A percentile compares a stretch with the other conserved stretches of the same genome.
These are phyloP conservation scores for Rhyacichthys aspro DNA, from an alignment of 2,797 vertebrate genomes.

Conservation along the genomic window DNA sequence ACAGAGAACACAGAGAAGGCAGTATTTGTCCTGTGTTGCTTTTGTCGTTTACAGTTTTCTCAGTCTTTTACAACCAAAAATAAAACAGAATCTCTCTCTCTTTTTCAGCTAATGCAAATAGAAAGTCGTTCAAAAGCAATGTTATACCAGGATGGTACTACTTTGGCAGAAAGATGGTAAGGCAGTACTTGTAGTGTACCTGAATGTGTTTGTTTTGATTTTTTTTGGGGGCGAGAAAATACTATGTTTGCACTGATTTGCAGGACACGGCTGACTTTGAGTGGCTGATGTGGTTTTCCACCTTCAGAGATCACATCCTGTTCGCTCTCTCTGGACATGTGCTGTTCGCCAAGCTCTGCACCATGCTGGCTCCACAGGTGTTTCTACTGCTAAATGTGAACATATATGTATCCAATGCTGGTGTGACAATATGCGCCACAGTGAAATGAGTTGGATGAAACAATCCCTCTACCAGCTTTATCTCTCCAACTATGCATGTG, in stretches of 20 bases:
- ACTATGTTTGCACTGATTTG: neutral
- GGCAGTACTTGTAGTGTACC: constrained; percentile 10
- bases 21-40: constrained; percentile 39
- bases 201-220: neutral
- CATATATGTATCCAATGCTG: neutral
- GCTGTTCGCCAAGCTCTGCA: constrained; percentile 94
- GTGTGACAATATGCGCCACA: neutral
- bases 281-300: constrained; percentile 99
- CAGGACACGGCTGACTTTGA: constrained; percentile 93
- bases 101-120: constrained; percentile 84
- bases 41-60: constrained; percentile 7
- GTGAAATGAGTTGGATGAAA: constrained; percentile 7
- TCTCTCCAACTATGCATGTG: neutral
- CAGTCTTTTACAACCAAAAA: neutral
- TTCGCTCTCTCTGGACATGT: constrained; percentile 93
- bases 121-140: constrained; percentile 86
- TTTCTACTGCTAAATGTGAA: constrained; percentile 21
- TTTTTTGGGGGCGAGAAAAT: neutral
- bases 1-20: constrained; percentile 49
- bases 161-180: constrained; percentile 96
- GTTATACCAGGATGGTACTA: constrained; percentile 93
- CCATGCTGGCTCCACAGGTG: constrained; percentile 92
- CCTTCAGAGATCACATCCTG: constrained; percentile 89
- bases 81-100: neutral
- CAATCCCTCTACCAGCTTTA: neutral